phyloP scores from a whole-genome alignment of 2,113 vertebrate species.

The Raja brachyura region DNA sequence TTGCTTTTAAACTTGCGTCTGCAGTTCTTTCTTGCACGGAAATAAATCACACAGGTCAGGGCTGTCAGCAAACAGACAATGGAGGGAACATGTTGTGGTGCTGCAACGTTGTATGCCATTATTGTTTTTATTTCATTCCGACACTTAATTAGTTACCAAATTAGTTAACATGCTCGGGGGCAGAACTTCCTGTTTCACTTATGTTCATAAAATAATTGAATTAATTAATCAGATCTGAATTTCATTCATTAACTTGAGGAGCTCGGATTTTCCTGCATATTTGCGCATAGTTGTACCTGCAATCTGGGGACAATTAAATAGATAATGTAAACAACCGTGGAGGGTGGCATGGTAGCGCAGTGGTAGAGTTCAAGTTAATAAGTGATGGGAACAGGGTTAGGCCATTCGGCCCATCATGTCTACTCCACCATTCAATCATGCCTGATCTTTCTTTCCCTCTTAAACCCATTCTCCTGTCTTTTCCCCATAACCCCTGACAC shows the following conservation, averaged over 20 bases:
- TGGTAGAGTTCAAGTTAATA: too few species aligned
- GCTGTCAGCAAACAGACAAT: not conserved
- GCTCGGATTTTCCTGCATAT: not conserved
- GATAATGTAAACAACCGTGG: not conserved
- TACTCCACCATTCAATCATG: too few species aligned
- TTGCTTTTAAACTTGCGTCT: too few species aligned
- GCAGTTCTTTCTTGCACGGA: too few species aligned
- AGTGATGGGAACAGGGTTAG: too few species aligned
- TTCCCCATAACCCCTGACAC: too few species aligned
- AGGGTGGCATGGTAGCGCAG: too few species aligned
- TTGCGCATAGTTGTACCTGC: not conserved
- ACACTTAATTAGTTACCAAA: slow-evolving; percentile 12
- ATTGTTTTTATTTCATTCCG: not conserved
- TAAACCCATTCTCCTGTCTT: too few species aligned
- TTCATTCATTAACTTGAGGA: not conserved
- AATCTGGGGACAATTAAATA: not conserved
- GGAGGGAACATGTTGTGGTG: not conserved
- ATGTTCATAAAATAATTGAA: not conserved
- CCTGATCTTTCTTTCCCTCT: too few species aligned
- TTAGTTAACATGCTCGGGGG: not conserved
- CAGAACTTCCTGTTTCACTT: not conserved
- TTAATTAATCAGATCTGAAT: not conserved
- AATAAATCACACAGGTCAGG: not conserved
- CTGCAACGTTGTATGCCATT: not conserved
- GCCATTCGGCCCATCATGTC: too few species aligned